Evolutionary conservation across 1,140 invertebrate species (phyloP).

Genomic region (Aphelinus atriplicis): DNA sequence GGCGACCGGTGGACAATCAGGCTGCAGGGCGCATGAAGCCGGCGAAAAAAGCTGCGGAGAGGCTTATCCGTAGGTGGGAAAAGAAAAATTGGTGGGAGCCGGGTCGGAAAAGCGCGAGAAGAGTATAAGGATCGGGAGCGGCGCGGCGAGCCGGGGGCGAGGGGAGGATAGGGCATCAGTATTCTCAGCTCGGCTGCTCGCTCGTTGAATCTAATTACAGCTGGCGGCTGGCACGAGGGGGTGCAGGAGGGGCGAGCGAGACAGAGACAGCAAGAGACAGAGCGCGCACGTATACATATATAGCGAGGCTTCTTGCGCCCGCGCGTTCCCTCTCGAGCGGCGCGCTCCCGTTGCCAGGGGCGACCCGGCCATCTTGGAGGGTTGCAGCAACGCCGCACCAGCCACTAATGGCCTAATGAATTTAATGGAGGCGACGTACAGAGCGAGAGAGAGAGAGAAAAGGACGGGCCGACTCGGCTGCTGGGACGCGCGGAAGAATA

Average conservation of each 20-base stretch:
- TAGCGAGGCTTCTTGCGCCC: slow-evolving; percentile 16
- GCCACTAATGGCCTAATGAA: slow-evolving; percentile 68
- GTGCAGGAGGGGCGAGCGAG: slow-evolving; percentile 18
- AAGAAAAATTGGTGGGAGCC: neutral
- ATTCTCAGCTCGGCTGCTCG: slow-evolving; percentile 38
- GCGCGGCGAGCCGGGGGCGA: neutral
- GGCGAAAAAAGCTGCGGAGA: too few relatives aligned
- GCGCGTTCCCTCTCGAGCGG: slow-evolving; percentile 27
- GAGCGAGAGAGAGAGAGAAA: slow-evolving; percentile 17
- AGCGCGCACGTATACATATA: slow-evolving; percentile 35
- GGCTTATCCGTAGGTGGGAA: neutral
- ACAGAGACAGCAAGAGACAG: slow-evolving; percentile 8
- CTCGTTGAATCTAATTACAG: slow-evolving; percentile 59
- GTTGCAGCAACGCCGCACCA: slow-evolving; percentile 55
- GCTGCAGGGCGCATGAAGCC: too few relatives aligned
- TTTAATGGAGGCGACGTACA: slow-evolving; percentile 65
- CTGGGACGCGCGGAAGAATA: slow-evolving; percentile 1
- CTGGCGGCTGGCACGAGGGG: slow-evolving; percentile 42
- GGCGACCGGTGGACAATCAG: too few relatives aligned
- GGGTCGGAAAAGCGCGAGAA: neutral
- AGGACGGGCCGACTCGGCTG: neutral
- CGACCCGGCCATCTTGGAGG: slow-evolving; percentile 67
- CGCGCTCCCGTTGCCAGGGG: slow-evolving; percentile 57
- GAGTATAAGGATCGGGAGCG: neutral
- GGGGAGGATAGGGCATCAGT: slow-evolving; percentile 24